These are phyloP conservation scores for Cathartes aura DNA, from an alignment of 2,113 vertebrate genomes.

Conservation along the genomic window DNA sequence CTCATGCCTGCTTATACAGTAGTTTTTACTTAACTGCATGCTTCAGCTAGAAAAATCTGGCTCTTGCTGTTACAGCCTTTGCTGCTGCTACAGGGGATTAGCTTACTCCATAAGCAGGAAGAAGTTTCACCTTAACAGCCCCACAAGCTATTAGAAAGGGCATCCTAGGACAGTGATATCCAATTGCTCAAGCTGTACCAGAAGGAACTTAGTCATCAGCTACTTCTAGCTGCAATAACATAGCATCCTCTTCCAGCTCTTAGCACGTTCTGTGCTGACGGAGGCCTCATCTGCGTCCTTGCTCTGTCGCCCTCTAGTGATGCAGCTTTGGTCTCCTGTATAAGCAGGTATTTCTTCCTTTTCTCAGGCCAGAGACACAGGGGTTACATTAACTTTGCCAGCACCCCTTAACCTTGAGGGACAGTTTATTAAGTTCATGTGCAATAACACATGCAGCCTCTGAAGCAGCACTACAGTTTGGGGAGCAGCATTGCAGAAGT, in stretches of 20 bases:
- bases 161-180: not conserved
- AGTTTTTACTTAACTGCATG: not conserved
- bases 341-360: accelerated
- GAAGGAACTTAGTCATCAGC: not conserved
- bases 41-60: not conserved
- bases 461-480: not conserved
- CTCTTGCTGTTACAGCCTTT: not conserved
- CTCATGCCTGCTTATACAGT: not conserved
- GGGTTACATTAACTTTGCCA: not conserved
- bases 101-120: not conserved
- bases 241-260: not conserved
- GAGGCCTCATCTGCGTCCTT: too few species aligned
- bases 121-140: not conserved
- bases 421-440: not conserved
- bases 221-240: not conserved
- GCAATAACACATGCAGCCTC: not conserved
- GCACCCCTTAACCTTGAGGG: too few species aligned
- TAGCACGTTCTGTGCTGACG: accelerated
- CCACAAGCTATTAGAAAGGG: not conserved
- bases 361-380: not conserved
- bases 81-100: not conserved
- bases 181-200: not conserved
- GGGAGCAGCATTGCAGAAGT: not conserved
- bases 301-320: not conserved
- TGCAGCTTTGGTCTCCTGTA: accelerated